Conservation (phyloP, 2,888 invertebrate species). For the Eucera pruinosa region DNA sequence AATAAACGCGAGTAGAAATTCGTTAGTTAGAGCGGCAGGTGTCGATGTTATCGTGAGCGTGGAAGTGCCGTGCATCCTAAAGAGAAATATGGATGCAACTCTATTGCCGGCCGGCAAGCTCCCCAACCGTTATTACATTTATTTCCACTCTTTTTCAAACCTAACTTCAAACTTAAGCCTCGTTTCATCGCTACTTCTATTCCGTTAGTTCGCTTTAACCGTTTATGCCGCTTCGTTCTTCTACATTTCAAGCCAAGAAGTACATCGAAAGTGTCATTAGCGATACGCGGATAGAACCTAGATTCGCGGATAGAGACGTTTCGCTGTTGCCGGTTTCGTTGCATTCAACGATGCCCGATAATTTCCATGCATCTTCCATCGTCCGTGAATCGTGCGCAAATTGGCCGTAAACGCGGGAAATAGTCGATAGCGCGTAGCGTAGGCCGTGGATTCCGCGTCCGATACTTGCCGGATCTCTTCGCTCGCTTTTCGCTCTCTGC, state of each 20-base stretch:
- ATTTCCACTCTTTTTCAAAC: too few relatives aligned
- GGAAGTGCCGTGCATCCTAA: conserved; percentile 72
- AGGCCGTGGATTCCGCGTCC: neutral
- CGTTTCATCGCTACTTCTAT: too few relatives aligned
- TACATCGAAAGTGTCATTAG: conserved; percentile 11
- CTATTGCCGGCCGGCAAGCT: conserved; percentile 74
- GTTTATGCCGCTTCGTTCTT: too few relatives aligned
- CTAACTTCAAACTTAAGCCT: too few relatives aligned
- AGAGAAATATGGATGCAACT: conserved; percentile 67
- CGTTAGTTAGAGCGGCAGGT: conserved; percentile 28
- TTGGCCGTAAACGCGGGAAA: conserved; percentile 54
- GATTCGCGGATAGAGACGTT: too few relatives aligned
- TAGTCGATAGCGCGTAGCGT: too few relatives aligned
- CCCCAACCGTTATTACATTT: too few relatives aligned
- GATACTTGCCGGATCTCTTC: too few relatives aligned
- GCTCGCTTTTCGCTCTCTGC: conserved; percentile 4
- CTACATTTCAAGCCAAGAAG: neutral
- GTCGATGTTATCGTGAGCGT: conserved; percentile 67
- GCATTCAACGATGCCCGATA: neutral
- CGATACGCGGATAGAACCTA: neutral
- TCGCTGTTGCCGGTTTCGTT: neutral
- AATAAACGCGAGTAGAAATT: conserved; percentile 46
- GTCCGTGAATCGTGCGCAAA: too few relatives aligned
- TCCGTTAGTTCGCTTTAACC: too few relatives aligned
- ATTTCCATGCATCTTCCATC: too few relatives aligned